A percentile compares a stretch with the other conserved stretches of the same genome.
Evolutionary conservation across 2,888 invertebrate species (phyloP).

Genomic region (Trichopoda pennipes): DNA sequence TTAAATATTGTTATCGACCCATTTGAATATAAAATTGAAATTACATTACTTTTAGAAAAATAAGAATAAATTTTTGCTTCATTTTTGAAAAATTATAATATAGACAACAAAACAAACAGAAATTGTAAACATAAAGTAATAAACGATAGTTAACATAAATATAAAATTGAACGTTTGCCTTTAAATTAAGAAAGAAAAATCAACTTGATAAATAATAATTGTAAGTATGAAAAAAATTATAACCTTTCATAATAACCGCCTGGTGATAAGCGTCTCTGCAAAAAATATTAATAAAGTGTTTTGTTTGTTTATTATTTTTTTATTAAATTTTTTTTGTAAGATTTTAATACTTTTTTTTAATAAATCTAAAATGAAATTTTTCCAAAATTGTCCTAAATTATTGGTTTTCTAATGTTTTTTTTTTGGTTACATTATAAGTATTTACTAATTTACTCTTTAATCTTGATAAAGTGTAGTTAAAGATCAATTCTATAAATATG

Average conservation of each 20-base stretch:
- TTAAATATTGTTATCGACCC: background rate
- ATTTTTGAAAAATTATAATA: slow-evolving; percentile 30
- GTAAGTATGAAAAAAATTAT: slow-evolving; percentile 78
- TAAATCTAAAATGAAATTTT: background rate
- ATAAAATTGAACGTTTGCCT: slow-evolving; percentile 38
- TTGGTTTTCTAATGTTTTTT: background rate
- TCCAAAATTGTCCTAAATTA: background rate
- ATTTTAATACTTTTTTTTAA: slow-evolving; percentile 4
- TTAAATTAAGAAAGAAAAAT: slow-evolving; percentile 38
- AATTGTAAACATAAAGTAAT: slow-evolving; percentile 35
- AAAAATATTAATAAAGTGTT: slow-evolving; percentile 80
- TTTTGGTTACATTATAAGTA: no score
- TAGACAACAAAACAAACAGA: slow-evolving; percentile 43
- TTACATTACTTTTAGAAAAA: background rate
- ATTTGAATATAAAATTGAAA: background rate
- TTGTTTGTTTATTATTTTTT: slow-evolving; percentile 74
- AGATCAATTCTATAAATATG: no score
- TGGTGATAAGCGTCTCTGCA: slow-evolving; percentile 81
- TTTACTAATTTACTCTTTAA: no score
- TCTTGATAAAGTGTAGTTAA: no score
- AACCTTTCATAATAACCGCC: slow-evolving; percentile 81
- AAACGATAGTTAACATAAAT: slow-evolving; percentile 19
- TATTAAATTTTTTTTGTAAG: slow-evolving; percentile 48
- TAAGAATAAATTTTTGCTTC: slow-evolving; percentile 4
- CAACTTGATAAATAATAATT: slow-evolving; percentile 60